These are phyloP conservation scores for Hartigia nigra DNA, from an alignment of 2,888 invertebrate genomes.

Conservation along the genomic window DNA sequence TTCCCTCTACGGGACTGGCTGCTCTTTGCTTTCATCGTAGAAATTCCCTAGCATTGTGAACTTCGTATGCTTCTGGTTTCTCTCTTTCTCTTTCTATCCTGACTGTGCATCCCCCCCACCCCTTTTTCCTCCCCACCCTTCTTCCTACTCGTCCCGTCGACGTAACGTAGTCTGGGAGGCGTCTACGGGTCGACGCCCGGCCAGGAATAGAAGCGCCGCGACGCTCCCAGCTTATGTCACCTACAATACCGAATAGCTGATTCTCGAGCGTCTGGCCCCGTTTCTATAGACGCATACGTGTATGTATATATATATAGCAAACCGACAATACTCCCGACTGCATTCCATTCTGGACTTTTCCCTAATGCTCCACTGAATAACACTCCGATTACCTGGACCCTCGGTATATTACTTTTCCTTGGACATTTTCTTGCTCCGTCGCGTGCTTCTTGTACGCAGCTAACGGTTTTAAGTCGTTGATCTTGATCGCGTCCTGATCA, in stretches of 20 bases:
- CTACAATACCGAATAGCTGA: conserved; percentile 42
- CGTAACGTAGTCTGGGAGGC: conserved; percentile 54
- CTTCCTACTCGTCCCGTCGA: background rate
- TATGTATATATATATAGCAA: background rate
- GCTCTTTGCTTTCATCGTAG: background rate
- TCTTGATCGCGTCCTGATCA: background rate
- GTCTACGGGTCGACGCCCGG: conserved; percentile 65
- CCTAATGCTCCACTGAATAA: background rate
- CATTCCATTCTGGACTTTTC: background rate
- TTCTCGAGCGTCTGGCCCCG: conserved; percentile 4
- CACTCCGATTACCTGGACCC: background rate
- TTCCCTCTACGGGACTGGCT: background rate
- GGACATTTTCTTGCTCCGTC: background rate
- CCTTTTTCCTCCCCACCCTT: too few relatives aligned
- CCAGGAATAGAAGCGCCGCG: conserved; percentile 61
- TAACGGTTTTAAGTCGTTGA: background rate
- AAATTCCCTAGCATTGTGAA: background rate
- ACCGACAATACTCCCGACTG: background rate
- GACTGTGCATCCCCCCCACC: background rate
- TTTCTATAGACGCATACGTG: background rate
- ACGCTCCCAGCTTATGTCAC: conserved; percentile 55
- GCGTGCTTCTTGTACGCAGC: background rate
- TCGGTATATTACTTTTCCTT: background rate
- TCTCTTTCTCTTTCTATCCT: background rate
- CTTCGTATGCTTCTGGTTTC: background rate